These are phyloP conservation scores for Oncopodura yosiiana DNA, from an alignment of 1,140 invertebrate genomes.

Conservation along the genomic window DNA sequence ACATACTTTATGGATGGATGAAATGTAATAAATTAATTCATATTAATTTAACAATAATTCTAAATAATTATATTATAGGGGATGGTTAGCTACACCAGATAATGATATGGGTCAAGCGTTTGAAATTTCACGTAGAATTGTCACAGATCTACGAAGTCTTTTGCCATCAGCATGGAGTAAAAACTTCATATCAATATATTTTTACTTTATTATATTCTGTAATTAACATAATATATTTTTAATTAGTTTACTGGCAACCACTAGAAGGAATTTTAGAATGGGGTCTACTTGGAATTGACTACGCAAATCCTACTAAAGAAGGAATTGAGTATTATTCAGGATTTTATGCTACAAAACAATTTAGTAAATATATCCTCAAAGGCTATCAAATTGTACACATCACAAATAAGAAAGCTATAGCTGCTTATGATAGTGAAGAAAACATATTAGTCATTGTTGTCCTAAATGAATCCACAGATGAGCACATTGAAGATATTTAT, in stretches of 20 bases:
- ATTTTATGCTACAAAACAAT: slow-evolving; percentile 23
- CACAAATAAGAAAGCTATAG: slow-evolving; percentile 6
- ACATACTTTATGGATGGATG: slow-evolving; percentile 21
- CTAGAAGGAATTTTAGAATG: slow-evolving; percentile 16
- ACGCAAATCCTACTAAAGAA: slow-evolving; percentile 8
- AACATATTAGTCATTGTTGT: slow-evolving; percentile 18
- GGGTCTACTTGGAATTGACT: slow-evolving; percentile 24
- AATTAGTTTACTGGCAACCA: slow-evolving; percentile 27
- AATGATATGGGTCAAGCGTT: slow-evolving; percentile 28
- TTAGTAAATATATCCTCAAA: slow-evolving; percentile 29
- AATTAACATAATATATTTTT: background rate
- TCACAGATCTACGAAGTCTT: slow-evolving; percentile 20
- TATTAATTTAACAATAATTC: background rate
- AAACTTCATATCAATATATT: background rate
- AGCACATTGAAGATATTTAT: background rate
- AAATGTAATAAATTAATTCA: slow-evolving; percentile 18
- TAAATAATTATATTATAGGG: slow-evolving; percentile 10
- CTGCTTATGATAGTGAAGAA: slow-evolving; percentile 8
- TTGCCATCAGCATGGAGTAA: slow-evolving; percentile 30
- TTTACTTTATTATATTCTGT: background rate
- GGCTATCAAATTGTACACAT: slow-evolving; percentile 20
- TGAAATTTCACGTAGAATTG: slow-evolving; percentile 14
- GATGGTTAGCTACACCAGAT: slow-evolving; percentile 15
- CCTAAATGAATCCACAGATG: background rate
- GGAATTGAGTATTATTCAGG: slow-evolving; percentile 28